Evolutionary conservation across 2,113 vertebrate genomes (phyloP).

Genomic region (Macquaria ambigua): DNA sequence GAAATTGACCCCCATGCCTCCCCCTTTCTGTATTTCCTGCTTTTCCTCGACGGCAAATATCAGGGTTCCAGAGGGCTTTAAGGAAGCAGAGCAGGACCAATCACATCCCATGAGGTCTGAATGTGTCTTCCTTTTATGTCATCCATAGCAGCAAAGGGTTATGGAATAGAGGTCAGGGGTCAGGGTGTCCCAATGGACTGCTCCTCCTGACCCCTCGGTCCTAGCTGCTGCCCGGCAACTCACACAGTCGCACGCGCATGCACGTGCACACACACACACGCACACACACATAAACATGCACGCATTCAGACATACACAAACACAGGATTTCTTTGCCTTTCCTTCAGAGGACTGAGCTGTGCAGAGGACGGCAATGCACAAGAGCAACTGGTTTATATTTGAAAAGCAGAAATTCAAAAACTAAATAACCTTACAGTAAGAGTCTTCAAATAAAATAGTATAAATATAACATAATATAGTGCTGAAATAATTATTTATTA

Average conservation of each 20-base stretch:
- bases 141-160: constrained; percentile 62
- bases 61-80: constrained; percentile 70
- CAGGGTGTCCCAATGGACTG: constrained; percentile 59
- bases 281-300: background rate
- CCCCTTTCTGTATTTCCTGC: constrained; percentile 60
- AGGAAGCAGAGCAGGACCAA: constrained; percentile 61
- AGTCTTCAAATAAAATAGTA: constrained; percentile 3
- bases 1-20: constrained; percentile 38
- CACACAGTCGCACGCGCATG: constrained; percentile 1
- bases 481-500: background rate
- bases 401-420: background rate
- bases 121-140: constrained; percentile 67
- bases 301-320: background rate
- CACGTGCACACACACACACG: background rate
- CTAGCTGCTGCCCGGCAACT: constrained; percentile 35
- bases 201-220: constrained; percentile 50
- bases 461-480: no score
- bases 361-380: background rate
- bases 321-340: background rate
- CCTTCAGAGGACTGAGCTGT: background rate
- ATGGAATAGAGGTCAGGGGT: constrained; percentile 71
- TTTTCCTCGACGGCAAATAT: constrained; percentile 70
- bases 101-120: constrained; percentile 70
- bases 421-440: background rate
- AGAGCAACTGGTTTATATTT: constrained; percentile 5